phyloP scores from a whole-genome alignment of 2,113 vertebrate genomes.

The human (Homo sapiens) region GRCh38 chrX:117785501-117786000 shows the following conservation, averaged over 20 bases:
- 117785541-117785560: background rate
- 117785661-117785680: background rate
- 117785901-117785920: background rate
- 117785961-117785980: background rate
- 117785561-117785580: background rate
- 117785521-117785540: background rate
- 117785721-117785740: conserved; percentile 19
- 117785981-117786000: background rate
- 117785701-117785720: conserved; percentile 2
- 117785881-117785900: background rate
- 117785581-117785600: no score
- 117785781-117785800: conserved; percentile 45
- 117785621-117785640: background rate
- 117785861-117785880: conserved; percentile 10
- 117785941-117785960: background rate
- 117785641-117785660: background rate
- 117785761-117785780: conserved; percentile 21
- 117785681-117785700: background rate
- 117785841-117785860: background rate
- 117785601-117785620: background rate
- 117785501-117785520: background rate
- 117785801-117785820: background rate
- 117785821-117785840: conserved; percentile 17
- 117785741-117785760: background rate
- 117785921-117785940: background rate